Base-by-base conservation (phyloP, 2,888 invertebrate genomes). In the Oscheius sp. region DNA sequence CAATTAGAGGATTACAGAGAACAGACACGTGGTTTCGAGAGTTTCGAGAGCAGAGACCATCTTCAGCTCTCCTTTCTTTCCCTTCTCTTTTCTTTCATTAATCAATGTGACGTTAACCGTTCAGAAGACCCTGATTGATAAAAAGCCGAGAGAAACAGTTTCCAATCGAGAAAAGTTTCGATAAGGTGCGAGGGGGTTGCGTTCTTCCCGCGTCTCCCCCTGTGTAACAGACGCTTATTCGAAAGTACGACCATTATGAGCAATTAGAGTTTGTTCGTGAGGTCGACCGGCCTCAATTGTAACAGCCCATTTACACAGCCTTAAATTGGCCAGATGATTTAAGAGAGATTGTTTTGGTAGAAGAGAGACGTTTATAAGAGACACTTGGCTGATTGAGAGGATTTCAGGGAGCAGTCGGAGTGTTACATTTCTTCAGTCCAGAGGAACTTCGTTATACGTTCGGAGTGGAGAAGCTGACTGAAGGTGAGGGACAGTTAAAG, bases 371-470 rank as follows among this genome's bases (percentile, higher is more conserved):
- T 36, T 14, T 36, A 36, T 20, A 47, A 12, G 47, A 47, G 47
- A 20, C 24, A 47, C 32, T 54, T 28, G 47, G 22, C 20, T 26
- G 22, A 56, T n/a, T 22, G 44, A 44, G 26, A 17, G 14, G n/a
- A 17, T 64, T 64, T 54, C 74, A 83, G 83, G 71, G 68, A 65
- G 71, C 73, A 63, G 44, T 47, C 62, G 70, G 77, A 6, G 68
- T 82, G 49, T 68, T 80, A 36, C 81, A 80, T 47, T 84, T 84
- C 73, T 84, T 85, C 77, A 77, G 80, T 12, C 77, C 82, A 26
- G 82, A 85, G 41, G 85, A 85, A 66, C 77, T 85, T 54, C 77
- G 79, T 62, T 85, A 84, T 68, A 85, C 85, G 49, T 85, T 85
- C 65, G 85, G 85, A 36, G 84, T 85, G 30, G 67, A 76, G 20